Percentiles rank a stretch among this genome's conserved stretches.
phyloP scores from a whole-genome alignment of 53 echinoderm and acorn worm species.

The Mesocentrotus franciscanus region DNA sequence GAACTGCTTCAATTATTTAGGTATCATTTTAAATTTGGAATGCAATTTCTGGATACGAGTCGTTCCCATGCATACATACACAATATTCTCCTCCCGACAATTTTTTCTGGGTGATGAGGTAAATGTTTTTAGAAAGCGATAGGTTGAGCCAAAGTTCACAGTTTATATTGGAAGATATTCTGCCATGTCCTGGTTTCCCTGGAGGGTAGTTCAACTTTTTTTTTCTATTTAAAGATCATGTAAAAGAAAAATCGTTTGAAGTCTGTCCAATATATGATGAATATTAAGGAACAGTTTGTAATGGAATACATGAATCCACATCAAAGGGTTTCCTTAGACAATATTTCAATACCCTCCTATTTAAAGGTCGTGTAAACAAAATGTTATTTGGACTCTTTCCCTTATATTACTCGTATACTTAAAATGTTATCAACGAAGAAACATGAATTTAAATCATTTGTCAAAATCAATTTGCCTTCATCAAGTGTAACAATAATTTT shows the following conservation, averaged over 20 bases:
- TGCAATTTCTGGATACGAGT: not conserved
- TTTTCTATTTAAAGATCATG: not conserved
- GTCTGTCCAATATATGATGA: not conserved
- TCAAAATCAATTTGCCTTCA: no score
- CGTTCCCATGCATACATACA: conserved; percentile 7
- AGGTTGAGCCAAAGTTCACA: not conserved
- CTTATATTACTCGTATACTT: no score
- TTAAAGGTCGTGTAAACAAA: no score
- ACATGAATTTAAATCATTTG: no score
- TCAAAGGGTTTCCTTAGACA: not conserved
- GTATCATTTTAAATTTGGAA: conserved; percentile 47
- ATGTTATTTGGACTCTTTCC: no score
- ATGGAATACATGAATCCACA: not conserved
- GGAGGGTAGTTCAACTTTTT: not conserved
- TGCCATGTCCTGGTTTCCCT: not conserved
- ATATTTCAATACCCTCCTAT: no score
- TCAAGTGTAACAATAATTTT: no score
- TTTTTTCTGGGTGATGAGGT: not conserved
- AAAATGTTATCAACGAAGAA: no score
- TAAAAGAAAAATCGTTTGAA: not conserved
- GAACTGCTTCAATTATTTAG: conserved; percentile 32
- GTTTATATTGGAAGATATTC: not conserved
- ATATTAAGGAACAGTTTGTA: not conserved
- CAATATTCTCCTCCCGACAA: not conserved
- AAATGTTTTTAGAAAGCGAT: not conserved